Base-by-base conservation (phyloP, 2,797 vertebrate genomes). In the Pseudopleuronectes americanus region DNA sequence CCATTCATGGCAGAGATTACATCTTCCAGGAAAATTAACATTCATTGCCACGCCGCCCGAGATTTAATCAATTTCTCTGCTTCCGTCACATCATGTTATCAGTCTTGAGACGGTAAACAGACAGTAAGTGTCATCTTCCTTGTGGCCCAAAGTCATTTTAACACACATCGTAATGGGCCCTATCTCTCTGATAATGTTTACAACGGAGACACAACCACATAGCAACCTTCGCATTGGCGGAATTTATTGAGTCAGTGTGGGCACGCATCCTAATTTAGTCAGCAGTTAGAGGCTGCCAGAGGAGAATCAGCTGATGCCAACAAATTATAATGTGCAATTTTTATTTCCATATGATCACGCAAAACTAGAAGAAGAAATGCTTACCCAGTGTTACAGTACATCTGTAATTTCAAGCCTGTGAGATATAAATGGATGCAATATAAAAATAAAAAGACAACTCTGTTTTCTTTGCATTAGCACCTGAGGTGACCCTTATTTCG, bases 21-120 rank as follows among this genome's bases (percentile, higher is more conserved):
- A 90, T 92, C 89, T 91, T 89, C 71, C 5, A 76, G 79, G 86
- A 88, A 92, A 92, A 92, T 92, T 91, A 89, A 89, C 90, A 91
- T 92, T 93, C 89, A 87, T 71, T 68, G 84, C 87, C 74, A 77
- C 74, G 65, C 88, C 48, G 87, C 61, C 36, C 65, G 80, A 88
- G 88, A 92, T 91, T 87, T 87, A 93, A 92, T 92, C 89, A 92
- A 90, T 92, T 90, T 87, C 79, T 82, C 77, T 85, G 86, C 90
- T 89, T 91, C 89, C 79, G 85, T 91, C 90, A 89, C 86, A 74
- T 90, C 81, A 72, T 23, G 85, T 92, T 93, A 92, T 90, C 88
- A 74, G 87, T 84, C 82, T 78, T 77, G 76, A 88, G 88, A 91
- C 74, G 80, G 83, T 86, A 89, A 90, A 92, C 89, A 91, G 87